These are phyloP conservation scores for Escarpia spicata DNA, from an alignment of 2,888 invertebrate species.

Conservation along the genomic window DNA sequence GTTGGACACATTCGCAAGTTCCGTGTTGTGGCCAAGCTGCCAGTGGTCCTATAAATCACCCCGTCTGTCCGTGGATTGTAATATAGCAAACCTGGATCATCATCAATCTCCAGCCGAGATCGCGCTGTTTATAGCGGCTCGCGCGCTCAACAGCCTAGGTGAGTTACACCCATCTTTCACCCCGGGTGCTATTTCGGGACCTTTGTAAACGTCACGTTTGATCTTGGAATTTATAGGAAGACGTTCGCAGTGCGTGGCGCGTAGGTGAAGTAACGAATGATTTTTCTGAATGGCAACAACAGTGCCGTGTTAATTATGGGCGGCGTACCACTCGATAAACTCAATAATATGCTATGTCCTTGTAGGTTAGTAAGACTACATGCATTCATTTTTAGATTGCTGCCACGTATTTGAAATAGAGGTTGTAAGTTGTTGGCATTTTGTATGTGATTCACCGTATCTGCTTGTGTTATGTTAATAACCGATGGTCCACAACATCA, in stretches of 20 bases:
- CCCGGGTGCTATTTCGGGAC: background rate
- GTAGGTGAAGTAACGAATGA: background rate
- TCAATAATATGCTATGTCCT: background rate
- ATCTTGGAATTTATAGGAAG: background rate
- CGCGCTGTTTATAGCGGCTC: background rate
- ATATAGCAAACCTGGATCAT: background rate
- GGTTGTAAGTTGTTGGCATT: background rate
- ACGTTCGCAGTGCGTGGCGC: background rate
- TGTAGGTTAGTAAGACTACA: background rate
- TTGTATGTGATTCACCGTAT: background rate
- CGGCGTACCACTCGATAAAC: background rate
- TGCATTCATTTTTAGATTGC: background rate
- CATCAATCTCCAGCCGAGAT: background rate
- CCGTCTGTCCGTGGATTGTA: background rate
- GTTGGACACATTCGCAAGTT: background rate
- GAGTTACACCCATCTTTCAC: constrained; percentile 12
- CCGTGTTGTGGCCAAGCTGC: background rate
- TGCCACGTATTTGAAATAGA: background rate
- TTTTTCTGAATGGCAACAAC: constrained; percentile 16
- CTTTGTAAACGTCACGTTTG: background rate
- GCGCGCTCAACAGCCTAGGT: background rate
- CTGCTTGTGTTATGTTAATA: background rate
- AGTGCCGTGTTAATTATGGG: background rate
- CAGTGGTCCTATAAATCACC: background rate
- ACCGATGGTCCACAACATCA: background rate